Base-by-base conservation (phyloP, 2,888 invertebrate species). In the Agriopis leucophaearia region DNA sequence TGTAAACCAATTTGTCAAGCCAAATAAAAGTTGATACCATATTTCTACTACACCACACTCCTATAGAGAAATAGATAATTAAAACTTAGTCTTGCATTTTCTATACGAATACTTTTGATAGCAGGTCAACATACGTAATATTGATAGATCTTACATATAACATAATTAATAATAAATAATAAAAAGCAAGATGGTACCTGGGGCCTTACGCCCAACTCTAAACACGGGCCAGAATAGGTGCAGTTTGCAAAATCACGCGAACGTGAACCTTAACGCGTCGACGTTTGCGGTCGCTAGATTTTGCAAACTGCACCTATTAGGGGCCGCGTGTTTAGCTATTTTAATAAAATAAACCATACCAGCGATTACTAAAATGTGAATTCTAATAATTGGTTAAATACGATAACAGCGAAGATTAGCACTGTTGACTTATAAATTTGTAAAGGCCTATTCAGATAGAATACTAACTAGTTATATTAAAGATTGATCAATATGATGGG, bases 101-200 rank as follows among this genome's bases (percentile, higher is more conserved):
- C 54, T 18, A 59, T 45, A 62, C 54, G 44, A 10, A 42, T 44
- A 59, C 45, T 52, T 66, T 52, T 27, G 55, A 54, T 61, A 62
- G 63, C 55, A 54, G 40, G 54, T 67, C 45, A 18, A 69, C 58
- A 64, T 52, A 38, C 38, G 15, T 59, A 36, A 59, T 67, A 73
- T 69, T 73, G 66, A 71, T 74, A 73, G 68, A 69, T 71, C 71
- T 15, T 67, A 71, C 67, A 64, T 54, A 4, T 27, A 27, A n/a
- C n/a, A n/a, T n/a, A n/a, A n/a, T n/a, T n/a, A n/a, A n/a, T n/a
- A n/a, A n/a, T n/a, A n/a, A n/a, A n/a, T n/a, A n/a, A n/a, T n/a
- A n/a, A n/a, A n/a, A n/a, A n/a, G n/a, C n/a, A n/a, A n/a, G n/a
- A n/a, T n/a, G n/a, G n/a, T n/a, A n/a, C n/a, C n/a, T n/a, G n/a